phyloP scores from a whole-genome alignment of 2,888 invertebrate species.

The Encarsia formosa region DNA sequence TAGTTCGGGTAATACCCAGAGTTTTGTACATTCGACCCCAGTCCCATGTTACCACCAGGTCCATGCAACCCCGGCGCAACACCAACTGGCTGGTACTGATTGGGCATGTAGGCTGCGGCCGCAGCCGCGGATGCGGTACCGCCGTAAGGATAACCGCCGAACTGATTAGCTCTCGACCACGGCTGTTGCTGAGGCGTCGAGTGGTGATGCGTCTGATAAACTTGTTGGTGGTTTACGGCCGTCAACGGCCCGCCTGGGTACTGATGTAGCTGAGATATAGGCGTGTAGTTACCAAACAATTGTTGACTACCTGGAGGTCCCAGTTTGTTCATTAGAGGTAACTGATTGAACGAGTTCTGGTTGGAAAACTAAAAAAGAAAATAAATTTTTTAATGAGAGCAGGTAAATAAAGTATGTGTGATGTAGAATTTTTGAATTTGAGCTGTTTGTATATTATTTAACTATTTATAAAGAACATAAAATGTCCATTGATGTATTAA shows the following conservation, averaged over 20 bases:
- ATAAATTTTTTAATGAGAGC: background rate
- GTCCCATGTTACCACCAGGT: slow-evolving; percentile 6
- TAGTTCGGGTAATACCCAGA: slow-evolving; percentile 45
- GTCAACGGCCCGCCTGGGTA: slow-evolving; percentile 7
- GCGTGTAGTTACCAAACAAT: slow-evolving; percentile 34
- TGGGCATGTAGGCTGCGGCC: slow-evolving; percentile 40
- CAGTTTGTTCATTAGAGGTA: too few species aligned
- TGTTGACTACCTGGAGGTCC: too few species aligned
- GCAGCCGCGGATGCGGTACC: slow-evolving; percentile 30
- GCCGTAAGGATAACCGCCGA: slow-evolving; percentile 45
- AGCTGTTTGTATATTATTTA: too few species aligned
- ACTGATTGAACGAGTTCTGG: too few species aligned
- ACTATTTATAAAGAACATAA: too few species aligned
- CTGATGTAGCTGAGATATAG: slow-evolving; percentile 16
- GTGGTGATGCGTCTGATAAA: slow-evolving; percentile 40
- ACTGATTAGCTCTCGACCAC: slow-evolving; percentile 42
- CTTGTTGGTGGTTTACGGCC: slow-evolving; percentile 42
- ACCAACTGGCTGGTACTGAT: slow-evolving; percentile 36
- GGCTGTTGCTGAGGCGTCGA: slow-evolving; percentile 35
- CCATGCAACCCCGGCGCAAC: slow-evolving; percentile 35
- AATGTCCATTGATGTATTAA: too few species aligned
- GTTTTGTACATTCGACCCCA: slow-evolving; percentile 39
- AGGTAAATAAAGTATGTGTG: too few species aligned
- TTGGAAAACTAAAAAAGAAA: background rate
- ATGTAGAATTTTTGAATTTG: too few species aligned